Evolutionary conservation across 2,113 vertebrate species (phyloP), one percentile per base, ranked within the genome.

Genomic region (Periophthalmodon schlosseri): DNA sequence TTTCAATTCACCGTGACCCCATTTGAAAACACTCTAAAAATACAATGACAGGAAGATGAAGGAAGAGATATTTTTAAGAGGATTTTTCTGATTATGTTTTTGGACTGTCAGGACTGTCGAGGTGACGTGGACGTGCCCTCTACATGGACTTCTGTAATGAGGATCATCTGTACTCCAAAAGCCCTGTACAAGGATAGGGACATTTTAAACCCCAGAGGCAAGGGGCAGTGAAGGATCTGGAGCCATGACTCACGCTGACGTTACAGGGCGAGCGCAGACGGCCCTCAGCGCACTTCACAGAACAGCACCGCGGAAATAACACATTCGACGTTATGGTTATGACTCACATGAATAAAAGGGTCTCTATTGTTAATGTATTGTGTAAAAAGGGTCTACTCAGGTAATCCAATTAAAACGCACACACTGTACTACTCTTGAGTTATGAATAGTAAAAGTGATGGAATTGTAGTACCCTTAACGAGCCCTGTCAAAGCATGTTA

Each of bases 51-150:
- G 34, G 0, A 72, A 24, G 67, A 56, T 39, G 58, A 33, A 15
- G 56, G 86, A 58, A 72, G 74, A 82, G 83, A 81, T 87, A 80
- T 87, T 82, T 76, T 72, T 86, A 85, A 89, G 86, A 88, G 84
- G 88, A 89, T 91, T 88, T 89, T 81, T 88, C 78, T 72, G 82
- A 84, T 83, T 80, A 79, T 71, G 80, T 84, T 83, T 28, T 86
- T 81, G 80, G 70, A 54, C 65, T 64, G 82, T 71, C 65, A 54
- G 52, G 74, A 78, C 74, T 82, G 74, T 47, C 75, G 67, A 88
- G 74, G 54, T 75, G 58, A 57, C 66, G 68, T 52, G 83, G 83
- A 81, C 77, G 63, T 82, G 86, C 78, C 88, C 84, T 86, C 84
- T 68, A 77, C 83, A 66, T 15, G 16, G 75, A 79, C 77, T 72